Conservation (phyloP, 1,140 invertebrate species). For the Linepithema humile region DNA sequence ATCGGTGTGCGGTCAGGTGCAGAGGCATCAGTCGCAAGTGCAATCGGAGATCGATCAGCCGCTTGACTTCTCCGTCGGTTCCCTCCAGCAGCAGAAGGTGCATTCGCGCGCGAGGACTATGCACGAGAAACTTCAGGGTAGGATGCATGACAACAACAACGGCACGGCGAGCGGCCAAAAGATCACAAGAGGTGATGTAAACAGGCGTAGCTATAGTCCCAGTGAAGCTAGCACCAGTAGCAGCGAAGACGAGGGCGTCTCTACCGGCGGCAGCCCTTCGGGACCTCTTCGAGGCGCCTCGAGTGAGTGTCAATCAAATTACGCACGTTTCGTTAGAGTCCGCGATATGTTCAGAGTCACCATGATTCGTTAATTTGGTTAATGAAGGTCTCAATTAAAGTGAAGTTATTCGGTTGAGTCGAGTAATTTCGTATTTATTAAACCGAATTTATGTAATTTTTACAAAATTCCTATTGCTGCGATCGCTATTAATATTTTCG, state of each 20-base stretch:
- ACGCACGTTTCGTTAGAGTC: constrained; percentile 5
- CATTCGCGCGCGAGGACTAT: constrained; percentile 76
- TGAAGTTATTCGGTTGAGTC: background rate
- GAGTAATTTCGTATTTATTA: background rate
- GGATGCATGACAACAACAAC: constrained; percentile 81
- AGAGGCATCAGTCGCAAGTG: constrained; percentile 74
- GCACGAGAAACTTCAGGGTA: constrained; percentile 76
- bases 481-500: background rate
- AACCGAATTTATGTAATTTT: background rate
- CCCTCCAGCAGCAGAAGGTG: constrained; percentile 80
- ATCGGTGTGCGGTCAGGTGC: constrained; percentile 73
- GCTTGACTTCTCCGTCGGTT: constrained; percentile 83
- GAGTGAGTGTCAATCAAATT: constrained; percentile 33
- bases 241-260: constrained; percentile 83
- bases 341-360: background rate
- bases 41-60: constrained; percentile 82
- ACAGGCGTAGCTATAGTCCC: constrained; percentile 81
- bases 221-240: constrained; percentile 80
- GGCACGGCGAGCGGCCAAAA: constrained; percentile 73
- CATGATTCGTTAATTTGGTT: constrained; percentile 24
- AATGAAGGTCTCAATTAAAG: background rate
- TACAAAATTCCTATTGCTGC: background rate
- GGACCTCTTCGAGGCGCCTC: constrained; percentile 77
- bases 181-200: constrained; percentile 66
- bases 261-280: constrained; percentile 81